phyloP scores from a whole-genome alignment of 2,797 vertebrate genomes.

The Melanotaenia boesemani region DNA sequence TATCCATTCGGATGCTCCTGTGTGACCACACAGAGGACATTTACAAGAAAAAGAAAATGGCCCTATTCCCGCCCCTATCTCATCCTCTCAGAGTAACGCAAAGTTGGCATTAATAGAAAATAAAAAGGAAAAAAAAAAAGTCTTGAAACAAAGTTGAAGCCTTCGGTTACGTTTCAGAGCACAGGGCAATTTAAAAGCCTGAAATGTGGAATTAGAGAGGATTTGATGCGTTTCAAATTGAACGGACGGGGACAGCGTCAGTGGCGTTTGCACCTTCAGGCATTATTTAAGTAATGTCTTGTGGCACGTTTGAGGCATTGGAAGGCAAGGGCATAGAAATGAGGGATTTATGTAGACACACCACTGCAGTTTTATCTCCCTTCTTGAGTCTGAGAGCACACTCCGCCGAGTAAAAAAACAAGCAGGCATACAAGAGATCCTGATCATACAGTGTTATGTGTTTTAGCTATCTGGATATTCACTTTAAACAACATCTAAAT shows the following conservation, averaged over 20 bases:
- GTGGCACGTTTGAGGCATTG: conserved; percentile 81
- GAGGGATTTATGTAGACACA: conserved; percentile 79
- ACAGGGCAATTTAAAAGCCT: conserved; percentile 84
- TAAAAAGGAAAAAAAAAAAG: conserved; percentile 68
- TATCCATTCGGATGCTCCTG: conserved; percentile 49
- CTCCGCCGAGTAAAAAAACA: conserved; percentile 70
- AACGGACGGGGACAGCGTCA: conserved; percentile 77
- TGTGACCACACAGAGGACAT: conserved; percentile 66
- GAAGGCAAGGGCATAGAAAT: conserved; percentile 78
- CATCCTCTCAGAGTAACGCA: conserved; percentile 65
- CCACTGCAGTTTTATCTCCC: conserved; percentile 74
- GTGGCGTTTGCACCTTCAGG: conserved; percentile 80
- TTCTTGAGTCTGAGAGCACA: conserved; percentile 58
- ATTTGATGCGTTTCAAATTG: conserved; percentile 87
- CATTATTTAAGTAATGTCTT: conserved; percentile 84
- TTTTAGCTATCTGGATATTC: conserved; percentile 84
- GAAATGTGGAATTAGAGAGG: conserved; percentile 84
- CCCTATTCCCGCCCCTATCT: conserved; percentile 69
- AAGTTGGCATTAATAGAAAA: conserved; percentile 85
- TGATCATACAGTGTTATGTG: conserved; percentile 79
- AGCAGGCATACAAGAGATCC: conserved; percentile 79
- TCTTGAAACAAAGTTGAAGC: conserved; percentile 82
- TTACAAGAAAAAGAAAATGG: conserved; percentile 76
- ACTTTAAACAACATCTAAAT: conserved; percentile 85
- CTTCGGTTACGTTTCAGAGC: conserved; percentile 83